Conservation (phyloP, 2,888 invertebrate genomes). For the Sarcophaga subvicina region DNA sequence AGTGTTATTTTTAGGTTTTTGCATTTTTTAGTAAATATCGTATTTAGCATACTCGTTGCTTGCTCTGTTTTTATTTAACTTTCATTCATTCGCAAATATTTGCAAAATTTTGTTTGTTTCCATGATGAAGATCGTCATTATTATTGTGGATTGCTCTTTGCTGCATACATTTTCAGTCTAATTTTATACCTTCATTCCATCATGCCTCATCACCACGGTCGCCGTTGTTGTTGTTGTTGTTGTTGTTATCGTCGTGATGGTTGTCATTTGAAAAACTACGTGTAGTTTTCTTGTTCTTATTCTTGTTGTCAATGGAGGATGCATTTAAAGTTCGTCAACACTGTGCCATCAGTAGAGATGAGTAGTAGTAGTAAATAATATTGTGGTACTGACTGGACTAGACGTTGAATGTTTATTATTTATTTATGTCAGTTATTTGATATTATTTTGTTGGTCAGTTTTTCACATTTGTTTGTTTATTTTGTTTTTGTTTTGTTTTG, state of each 20-base stretch:
- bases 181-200: constrained; percentile 7
- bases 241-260: not conserved
- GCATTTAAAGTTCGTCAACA: constrained; percentile 59
- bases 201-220: constrained; percentile 5
- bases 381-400: not conserved
- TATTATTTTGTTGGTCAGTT: not conserved
- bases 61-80: constrained; percentile 46
- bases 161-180: not conserved
- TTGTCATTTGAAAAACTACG: not conserved
- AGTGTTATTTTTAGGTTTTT: constrained; percentile 44
- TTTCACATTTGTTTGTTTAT: constrained; percentile 10
- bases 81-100: constrained; percentile 54
- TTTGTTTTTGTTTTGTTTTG: constrained; percentile 10
- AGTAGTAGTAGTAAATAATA: not conserved
- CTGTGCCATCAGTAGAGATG: not conserved
- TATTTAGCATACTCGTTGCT: not conserved
- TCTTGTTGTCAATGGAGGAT: not conserved
- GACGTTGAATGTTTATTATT: not conserved
- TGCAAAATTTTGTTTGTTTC: constrained; percentile 39
- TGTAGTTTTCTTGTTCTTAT: constrained; percentile 5
- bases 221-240: not conserved
- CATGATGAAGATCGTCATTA: constrained; percentile 15
- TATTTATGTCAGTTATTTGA: constrained; percentile 21
- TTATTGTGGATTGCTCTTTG: not conserved
- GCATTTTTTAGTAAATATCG: constrained; percentile 27